Conservation (phyloP, 35 echinoderm and acorn worm genomes). For the Ophioderma brevispina region DNA sequence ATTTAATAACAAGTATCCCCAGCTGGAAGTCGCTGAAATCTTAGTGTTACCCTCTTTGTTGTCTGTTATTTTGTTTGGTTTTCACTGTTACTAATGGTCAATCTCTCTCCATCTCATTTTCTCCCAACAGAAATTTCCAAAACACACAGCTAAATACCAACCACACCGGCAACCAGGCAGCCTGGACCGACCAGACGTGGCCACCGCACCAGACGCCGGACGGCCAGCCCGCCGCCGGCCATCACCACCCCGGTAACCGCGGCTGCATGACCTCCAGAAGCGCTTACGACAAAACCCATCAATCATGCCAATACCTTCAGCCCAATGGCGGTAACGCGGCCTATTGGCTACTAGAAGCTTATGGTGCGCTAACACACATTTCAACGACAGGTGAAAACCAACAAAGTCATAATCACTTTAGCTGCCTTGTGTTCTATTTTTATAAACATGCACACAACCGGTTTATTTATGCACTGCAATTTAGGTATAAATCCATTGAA, state of each 20-base stretch:
- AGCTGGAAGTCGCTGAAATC: no score
- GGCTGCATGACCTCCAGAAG: not conserved
- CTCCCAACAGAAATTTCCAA: not conserved
- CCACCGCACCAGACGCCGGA: not conserved
- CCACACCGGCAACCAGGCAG: not conserved
- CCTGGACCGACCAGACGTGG: not conserved
- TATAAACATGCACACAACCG: no score
- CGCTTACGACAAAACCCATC: not conserved
- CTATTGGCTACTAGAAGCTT: not conserved
- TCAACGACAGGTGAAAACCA: not conserved
- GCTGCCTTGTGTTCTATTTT: no score
- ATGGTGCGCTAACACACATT: constrained; percentile 5
- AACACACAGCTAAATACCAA: not conserved
- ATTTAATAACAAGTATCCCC: no score
- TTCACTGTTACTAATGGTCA: no score
- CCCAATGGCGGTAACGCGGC: not conserved
- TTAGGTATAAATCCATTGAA: no score
- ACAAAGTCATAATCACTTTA: not conserved
- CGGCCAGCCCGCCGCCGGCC: not conserved
- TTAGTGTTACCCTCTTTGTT: no score
- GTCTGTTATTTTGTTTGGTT: no score
- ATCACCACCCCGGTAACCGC: not conserved
- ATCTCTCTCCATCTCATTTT: not conserved
- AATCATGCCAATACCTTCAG: not conserved
- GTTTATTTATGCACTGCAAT: no score